Evolutionary conservation across 2,888 invertebrate species (phyloP).

Genomic region (Rutpela maculata): DNA sequence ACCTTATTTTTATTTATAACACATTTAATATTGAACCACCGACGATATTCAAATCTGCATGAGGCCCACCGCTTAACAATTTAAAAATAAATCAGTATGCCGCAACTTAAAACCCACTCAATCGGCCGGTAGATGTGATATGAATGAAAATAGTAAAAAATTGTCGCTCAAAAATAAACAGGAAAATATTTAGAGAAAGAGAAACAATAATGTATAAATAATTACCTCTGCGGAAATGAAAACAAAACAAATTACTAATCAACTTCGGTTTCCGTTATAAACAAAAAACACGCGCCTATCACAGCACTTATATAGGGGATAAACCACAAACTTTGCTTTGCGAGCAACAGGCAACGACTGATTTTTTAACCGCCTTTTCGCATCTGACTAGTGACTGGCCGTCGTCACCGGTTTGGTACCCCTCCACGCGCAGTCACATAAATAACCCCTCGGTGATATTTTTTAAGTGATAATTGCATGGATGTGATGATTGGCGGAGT

Average conservation of each 20-base stretch:
- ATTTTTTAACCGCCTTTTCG: conserved; percentile 25
- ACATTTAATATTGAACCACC: no score
- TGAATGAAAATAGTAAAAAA: background rate
- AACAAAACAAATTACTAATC: background rate
- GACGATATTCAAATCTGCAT: no score
- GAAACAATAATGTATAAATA: no score
- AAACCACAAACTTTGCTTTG: background rate
- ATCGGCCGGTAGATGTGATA: background rate
- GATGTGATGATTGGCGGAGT: conserved; percentile 7
- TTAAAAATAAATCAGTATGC: conserved; percentile 5
- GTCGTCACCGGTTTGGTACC: background rate
- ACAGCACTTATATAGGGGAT: background rate
- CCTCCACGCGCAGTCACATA: conserved; percentile 8
- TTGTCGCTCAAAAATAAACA: background rate
- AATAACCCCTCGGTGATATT: conserved; percentile 24
- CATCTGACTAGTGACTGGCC: conserved; percentile 12
- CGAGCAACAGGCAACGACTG: conserved; percentile 19
- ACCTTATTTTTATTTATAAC: no score
- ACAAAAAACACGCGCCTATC: background rate
- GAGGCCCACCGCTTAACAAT: background rate
- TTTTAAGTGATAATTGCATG: background rate
- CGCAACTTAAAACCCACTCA: background rate
- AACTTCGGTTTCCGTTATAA: background rate
- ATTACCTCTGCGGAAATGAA: background rate
- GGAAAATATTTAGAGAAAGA: background rate